Conservation (phyloP, 2,888 invertebrate species). For the Imbricaverruca yamaguchii region DNA sequence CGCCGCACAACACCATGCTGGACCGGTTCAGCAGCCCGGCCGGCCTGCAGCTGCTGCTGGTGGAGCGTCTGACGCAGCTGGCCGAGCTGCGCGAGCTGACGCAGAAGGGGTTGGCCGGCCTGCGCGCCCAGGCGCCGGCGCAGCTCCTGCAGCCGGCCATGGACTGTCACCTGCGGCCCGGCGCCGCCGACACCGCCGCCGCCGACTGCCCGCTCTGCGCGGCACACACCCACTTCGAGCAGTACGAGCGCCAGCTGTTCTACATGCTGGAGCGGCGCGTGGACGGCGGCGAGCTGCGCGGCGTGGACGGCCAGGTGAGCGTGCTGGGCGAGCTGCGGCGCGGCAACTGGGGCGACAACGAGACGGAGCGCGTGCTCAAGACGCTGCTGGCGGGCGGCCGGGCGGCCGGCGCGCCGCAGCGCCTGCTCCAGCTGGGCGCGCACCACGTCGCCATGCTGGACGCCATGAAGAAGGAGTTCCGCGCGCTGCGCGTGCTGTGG, state of each 20-base stretch:
- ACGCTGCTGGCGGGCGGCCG: conserved; percentile 43
- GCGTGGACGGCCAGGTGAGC: conserved; percentile 38
- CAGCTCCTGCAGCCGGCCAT: conserved; percentile 47
- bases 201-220: conserved; percentile 42
- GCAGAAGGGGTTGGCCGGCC: conserved; percentile 37
- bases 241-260: conserved; percentile 48
- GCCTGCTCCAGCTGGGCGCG: conserved; percentile 37
- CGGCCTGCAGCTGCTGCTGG: conserved; percentile 40
- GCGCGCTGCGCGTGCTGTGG: conserved; percentile 42
- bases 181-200: conserved; percentile 23
- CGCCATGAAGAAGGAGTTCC: conserved; percentile 57
- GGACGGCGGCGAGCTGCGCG: conserved; percentile 32
- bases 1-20: conserved; percentile 12
- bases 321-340: conserved; percentile 42
- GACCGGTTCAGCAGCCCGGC: background rate
- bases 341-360: conserved; percentile 58
- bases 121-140: conserved; percentile 38
- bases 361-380: conserved; percentile 52
- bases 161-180: conserved; percentile 50
- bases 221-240: conserved; percentile 41
- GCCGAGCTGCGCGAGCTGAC: conserved; percentile 40
- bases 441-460: conserved; percentile 52
- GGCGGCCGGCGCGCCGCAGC: conserved; percentile 33
- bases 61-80: conserved; percentile 40
- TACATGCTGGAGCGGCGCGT: conserved; percentile 43